Base-by-base conservation (phyloP, 2,888 invertebrate species). In the Andrena camellia region DNA sequence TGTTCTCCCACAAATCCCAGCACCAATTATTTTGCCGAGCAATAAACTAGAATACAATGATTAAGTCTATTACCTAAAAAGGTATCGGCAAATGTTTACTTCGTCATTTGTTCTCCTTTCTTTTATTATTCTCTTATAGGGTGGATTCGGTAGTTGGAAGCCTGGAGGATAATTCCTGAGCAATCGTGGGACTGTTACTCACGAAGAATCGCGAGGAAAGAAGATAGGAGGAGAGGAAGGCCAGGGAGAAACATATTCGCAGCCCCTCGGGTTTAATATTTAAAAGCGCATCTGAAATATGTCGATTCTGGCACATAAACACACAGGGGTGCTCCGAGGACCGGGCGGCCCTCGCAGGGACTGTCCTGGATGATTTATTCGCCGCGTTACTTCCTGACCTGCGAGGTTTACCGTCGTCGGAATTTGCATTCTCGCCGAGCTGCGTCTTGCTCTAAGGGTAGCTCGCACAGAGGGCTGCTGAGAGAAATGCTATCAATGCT, bases 261-360 rank as follows among this genome's bases (percentile, higher is more conserved):
- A 64, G 78, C 87, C 91, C 90, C 89, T 86, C 79, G 84, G 83
- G 87, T 92, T 93, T 91, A 93, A 94, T 94, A 94, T 94, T 94
- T 92, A 92, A 93, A 92, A 91, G 91, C 92, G 90, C 92, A 92
- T 94, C 93, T 93, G 92, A 93, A 93, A 93, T 93, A 94, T 93
- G 93, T 93, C 93, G 93, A 93, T 93, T 93, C 92, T 89, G 88
- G 90, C 89, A 89, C 92, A 93, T 93, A 93, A 94, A 94, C 92
- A 93, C 88, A 57, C 57, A 57, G 86, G 86, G 90, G 90, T 91
- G 86, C 76, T 59, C 50, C 63, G 42, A 72, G 78, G 76, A 70
- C 71, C 68, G 69, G 62, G 77, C 75, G 72, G 62, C 63, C 13
- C 85, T 85, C 83, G 75, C 81, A 83, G 83, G 54, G 82, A 83